Base-by-base conservation (phyloP, 92 coral and sea anemone genomes). In the Zoanthus solanderi region DNA sequence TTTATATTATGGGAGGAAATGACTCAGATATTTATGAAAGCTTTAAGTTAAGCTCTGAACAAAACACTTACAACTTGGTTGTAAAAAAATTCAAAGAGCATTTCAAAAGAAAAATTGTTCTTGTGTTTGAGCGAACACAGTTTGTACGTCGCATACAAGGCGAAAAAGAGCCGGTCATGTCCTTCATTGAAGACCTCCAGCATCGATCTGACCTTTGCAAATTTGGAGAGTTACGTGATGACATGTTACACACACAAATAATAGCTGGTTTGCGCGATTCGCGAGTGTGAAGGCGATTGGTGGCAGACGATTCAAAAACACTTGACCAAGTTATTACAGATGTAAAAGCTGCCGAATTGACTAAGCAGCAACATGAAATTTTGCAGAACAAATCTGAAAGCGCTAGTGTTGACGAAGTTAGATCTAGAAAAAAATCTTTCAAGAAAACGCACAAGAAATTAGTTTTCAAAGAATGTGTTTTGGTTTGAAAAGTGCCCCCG, bases 341-440 rank as follows among this genome's bases (percentile, higher is more conserved):
- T 31, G 79, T 54, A 23, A 84, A 84, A 78, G 72, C 78, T 12
- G 69, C 85, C 17, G 79, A 78, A 78, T 47, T 78, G 29, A 78
- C 87, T 18, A 85, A 81, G 65, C 74, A 90, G 52, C 90, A 86
- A 50, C 83, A 90, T 4, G 75, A 87, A 28, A 90, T 90, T 58
- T 66, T 90, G 13, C 83, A 86, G 76, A 87, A 79, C 58, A 87
- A 78, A 45, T 12, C 31, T 10, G 79, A 75, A 75, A 50, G 63
- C 79, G 60, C 58, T 46, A 50, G 79, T 75, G 61, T 75, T 17
- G 63, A 75, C 12, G 79, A 44, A 56, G n/a, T 75, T 12, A 75
- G 17, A 6, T 29, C 58, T 17, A 75, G 29, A 75, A 56, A 12
- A 11, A 75, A 50, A 75, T 29, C 34, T 56, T 7, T 30, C 52